These are phyloP conservation scores for Turdus rufiventris DNA, from an alignment of 2,113 vertebrate species.

Conservation along the genomic window DNA sequence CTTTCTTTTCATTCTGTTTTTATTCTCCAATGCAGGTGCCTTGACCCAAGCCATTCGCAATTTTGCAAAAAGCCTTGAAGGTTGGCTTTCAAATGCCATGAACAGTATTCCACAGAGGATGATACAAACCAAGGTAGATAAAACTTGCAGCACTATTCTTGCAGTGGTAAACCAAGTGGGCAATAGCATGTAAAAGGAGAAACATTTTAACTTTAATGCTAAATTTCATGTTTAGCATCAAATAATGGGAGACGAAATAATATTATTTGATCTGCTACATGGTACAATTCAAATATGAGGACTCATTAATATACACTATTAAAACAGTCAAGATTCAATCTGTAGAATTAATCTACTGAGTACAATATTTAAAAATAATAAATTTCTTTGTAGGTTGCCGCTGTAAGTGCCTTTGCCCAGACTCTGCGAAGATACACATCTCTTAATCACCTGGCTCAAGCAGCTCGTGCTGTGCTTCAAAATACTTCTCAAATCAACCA, in stretches of 20 bases:
- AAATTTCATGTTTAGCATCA: background rate
- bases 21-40: constrained; percentile 83
- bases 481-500: constrained; percentile 99
- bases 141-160: background rate
- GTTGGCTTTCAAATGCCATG: constrained; percentile 98
- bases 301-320: background rate
- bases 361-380: background rate
- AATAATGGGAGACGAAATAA: background rate
- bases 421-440: constrained; percentile 97
- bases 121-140: constrained; percentile 92
- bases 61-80: constrained; percentile 99
- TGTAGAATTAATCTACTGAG: background rate
- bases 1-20: constrained; percentile 61
- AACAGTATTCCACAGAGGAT: constrained; percentile 97
- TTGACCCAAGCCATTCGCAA: constrained; percentile 99
- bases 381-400: constrained; percentile 81
- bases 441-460: constrained; percentile 98
- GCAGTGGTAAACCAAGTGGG: background rate
- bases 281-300: background rate
- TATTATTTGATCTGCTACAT: background rate
- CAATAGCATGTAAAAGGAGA: background rate
- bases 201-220: background rate
- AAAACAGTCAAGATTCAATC: background rate
- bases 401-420: constrained; percentile 98
- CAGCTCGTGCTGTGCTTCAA: constrained; percentile 95